phyloP scores from a whole-genome alignment of 2,888 invertebrate genomes.

The Biston stratarius region DNA sequence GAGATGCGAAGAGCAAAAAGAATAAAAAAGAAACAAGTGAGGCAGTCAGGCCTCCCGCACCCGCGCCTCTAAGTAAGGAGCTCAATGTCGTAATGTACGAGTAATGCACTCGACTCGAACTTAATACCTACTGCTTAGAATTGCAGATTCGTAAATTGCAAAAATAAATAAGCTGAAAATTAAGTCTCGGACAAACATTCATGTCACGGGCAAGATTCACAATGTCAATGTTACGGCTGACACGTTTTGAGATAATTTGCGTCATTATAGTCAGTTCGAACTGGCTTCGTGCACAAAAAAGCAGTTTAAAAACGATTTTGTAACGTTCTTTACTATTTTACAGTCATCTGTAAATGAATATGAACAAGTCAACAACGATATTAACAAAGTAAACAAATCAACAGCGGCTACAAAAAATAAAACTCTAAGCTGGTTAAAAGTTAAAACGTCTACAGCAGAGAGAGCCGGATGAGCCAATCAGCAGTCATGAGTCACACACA shows the following conservation, averaged over 20 bases:
- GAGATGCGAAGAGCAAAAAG: constrained; percentile 67
- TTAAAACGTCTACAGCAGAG: constrained; percentile 70
- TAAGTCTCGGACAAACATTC: constrained; percentile 17
- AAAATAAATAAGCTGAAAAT: constrained; percentile 22
- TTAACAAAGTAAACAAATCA: constrained; percentile 25
- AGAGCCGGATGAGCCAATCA: constrained; percentile 83
- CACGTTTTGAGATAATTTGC: constrained; percentile 30
- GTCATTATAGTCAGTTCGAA: constrained; percentile 18
- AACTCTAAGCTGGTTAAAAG: constrained; percentile 63
- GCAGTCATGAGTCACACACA: constrained; percentile 73
- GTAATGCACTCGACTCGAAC: constrained; percentile 10
- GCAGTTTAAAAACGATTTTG: constrained; percentile 6
- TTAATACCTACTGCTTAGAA: constrained; percentile 19
- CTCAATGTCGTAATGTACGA: constrained; percentile 27
- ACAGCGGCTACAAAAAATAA: constrained; percentile 45
- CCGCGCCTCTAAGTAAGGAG: constrained; percentile 29
- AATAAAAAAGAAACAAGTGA: constrained; percentile 63
- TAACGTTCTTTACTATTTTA: not conserved
- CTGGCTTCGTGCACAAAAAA: constrained; percentile 6
- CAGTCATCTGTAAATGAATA: not conserved
- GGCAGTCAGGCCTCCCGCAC: constrained; percentile 63
- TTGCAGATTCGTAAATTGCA: constrained; percentile 15
- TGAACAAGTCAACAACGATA: not conserved
- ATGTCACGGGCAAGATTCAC: constrained; percentile 23
- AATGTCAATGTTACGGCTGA: constrained; percentile 30